Base-by-base conservation (phyloP, 2,888 invertebrate species). In the Platypus cylindrus region DNA sequence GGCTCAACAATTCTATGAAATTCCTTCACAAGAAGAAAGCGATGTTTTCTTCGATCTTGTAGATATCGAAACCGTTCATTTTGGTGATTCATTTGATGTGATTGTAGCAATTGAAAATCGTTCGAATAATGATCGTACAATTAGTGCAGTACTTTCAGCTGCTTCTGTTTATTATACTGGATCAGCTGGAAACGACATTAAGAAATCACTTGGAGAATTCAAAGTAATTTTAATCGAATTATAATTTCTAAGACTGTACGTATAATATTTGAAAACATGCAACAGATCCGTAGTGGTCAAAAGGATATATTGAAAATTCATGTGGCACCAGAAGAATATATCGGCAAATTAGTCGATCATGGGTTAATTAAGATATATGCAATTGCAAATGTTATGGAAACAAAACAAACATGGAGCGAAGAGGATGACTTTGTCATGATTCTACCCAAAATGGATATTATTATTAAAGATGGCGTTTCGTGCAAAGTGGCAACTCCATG, bases 341-440 rank as follows among this genome's bases (percentile, higher is more conserved):
- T 81, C 36, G 73, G 76, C n/a, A 78, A 80, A 55, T 58, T 85
- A 46, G 82, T 83, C 5, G 85, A 86, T 56, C 81, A 83, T 54
- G 74, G 77, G 51, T 77, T 76, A 56, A 72, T 86, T 71, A 84
- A 83, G 64, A 70, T 85, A 42, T 77, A 77, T 15, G 78, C 78
- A 3, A 75, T 82, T 57, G 79, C 79, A 12, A 74, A 75, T n/a
- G 84, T 86, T 0, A 67, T 70, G 34, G 84, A 86, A 59, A 86
- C 86, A 11, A 75, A 74, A 34, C 84, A 85, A 58, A 75, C 81
- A 2, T 86, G 83, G 79, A 76, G 80, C 1, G 81, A 78, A 45
- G 82, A 84, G 49, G 84, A 85, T 48, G 82, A 84, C 59, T 83
- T 84, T 63, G 76, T 82, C 58, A 69, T 86, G 4, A 62, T 78